Base-by-base conservation (phyloP, 1,140 invertebrate species). In the Meloidogyne exigua region DNA sequence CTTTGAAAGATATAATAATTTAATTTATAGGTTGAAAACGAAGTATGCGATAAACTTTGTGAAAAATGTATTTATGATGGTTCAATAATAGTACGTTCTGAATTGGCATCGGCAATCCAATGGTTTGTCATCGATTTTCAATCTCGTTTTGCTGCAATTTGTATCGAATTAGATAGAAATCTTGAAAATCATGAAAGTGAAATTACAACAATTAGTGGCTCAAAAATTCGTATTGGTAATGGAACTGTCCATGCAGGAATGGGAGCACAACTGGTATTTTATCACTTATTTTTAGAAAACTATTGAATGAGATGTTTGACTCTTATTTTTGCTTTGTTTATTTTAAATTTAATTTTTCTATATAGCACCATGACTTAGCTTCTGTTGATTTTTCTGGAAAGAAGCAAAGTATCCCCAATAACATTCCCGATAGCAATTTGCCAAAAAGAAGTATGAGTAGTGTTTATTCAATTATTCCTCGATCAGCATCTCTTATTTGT, bases 91-190 rank as follows among this genome's bases (percentile, higher is more conserved):
- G 85, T 87, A 4, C 36, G 85, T 65, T 75, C 82, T 21, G 85
- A 87, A 75, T 72, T 87, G 1, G 81, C 80, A 11, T 85, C 84
- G 12, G 85, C 85, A 26, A 81, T 87, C 15, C 85, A 85, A 25
- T 86, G 85, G 85, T 86, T 85, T 32, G 72, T 86, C 10, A 73
- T 86, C 25, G 86, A 86, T 62, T 86, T 87, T 68, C 78, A 86
- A 49, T 70, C 70, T 10, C 76, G 79, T 23, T 86, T 86, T 63
- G 78, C 76, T 18, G 81, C 81, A 23, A 65, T 85, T 10, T 75
- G 75, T 26, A 39, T 76, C 5, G 77, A 86, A 64, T 49, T 86
- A 13, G 75, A 83, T 42, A 77, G 80, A 65, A 78, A 80, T n/a
- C 18, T n/a, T n/a, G 49, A 57, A n/a, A 44, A 68, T n/a, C 25